Evolutionary conservation across 1,140 invertebrate genomes (phyloP), one percentile per base, ranked within the genome.

Genomic region (Drosophila ananassae): DNA sequence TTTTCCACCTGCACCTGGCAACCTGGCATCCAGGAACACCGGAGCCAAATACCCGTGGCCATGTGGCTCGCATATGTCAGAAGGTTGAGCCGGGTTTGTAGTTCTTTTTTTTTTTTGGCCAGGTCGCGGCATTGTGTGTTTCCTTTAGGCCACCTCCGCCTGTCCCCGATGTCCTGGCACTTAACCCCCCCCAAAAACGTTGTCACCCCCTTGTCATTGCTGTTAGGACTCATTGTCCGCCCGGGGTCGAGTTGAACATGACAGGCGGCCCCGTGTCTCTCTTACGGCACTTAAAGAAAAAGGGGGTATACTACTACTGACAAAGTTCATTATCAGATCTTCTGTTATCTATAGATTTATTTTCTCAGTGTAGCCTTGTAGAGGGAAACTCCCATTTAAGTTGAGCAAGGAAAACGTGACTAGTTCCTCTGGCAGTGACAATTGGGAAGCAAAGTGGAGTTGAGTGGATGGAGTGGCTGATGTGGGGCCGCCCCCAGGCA

Each of bases 81-180:
- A 32, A 37, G 75, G 54, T 64, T 62, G 76, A 79, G 57, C 30
- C 8, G 25, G 61, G 54, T 53, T 56, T 32, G 32, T 13, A 13
- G n/a, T 1, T n/a, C 30, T 32, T 32, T 9, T 32, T 37, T 37
- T 12, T 37, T 34, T 66, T 47, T 21, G 46, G 41, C 34, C 53
- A 34, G 67, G 68, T 74, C 72, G 69, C 69, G 72, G 69, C 69
- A 61, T 72, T 73, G 69, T 72, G 68, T 39, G 50, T 22, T 50
- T 12, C 50, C 66, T 10, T 9, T 44, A 44, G 12, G 24, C 24
- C 61, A 37, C 13, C 37, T 21, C 17, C 58, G 7, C 17, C 10
- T 21, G 13, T 0, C 21, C 3, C 41, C 44, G 21, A 24, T 22
- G 25, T 9, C 28, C 47, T 32, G 9, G 24, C 67, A 61, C 68